Base-by-base conservation (phyloP, 1,140 invertebrate species). In the Trichoplusia ni region DNA sequence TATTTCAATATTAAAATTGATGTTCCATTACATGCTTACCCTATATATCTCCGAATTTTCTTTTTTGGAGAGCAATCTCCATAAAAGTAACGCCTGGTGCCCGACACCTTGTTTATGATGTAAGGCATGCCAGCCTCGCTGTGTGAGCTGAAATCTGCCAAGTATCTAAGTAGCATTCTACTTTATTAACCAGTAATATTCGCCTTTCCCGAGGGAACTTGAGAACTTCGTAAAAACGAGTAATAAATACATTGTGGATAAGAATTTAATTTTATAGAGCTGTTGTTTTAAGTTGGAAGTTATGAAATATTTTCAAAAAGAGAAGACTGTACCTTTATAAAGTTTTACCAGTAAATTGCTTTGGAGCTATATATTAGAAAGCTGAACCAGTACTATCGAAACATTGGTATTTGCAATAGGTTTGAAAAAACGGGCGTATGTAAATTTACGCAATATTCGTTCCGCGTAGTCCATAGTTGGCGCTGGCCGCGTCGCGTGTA, bases 41-140 rank as follows among this genome's bases (percentile, higher is more conserved):
- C 33, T 14, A 23, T 54, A 38, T 27, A 54, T 25, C 16, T 54
- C 37, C 38, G 2, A 27, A 58, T 44, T 31, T 42, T 44, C 11
- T 58, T 58, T 42, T 38, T 25, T 42, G 13, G 21, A 58, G 38
- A 58, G 54, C 54, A 58, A 31, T 58, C 23, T 29, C 37, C 54
- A 58, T 58, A 58, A 58, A 58, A 58, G 38, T 58, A 58, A 44
- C 25, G 25, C 44, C 16, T 11, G 42, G 27, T 58, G 38, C 25
- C 38, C 31, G 29, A 38, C 42, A 25, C 19, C 42, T 37, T 37
- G 58, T 61, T 61, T 61, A 61, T 61, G 58, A 47, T 61, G 11
- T 56, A 14, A 54, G 27, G 35, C 53, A 56, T 23, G 31, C 25
- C 44, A 33, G 47, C 19, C 9, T 49, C 29, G 46, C 25, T 13